Percentiles rank a stretch among this genome's conserved stretches.
Conservation (phyloP, 2,888 invertebrate genomes). For the Aproaerema taeniolella region DNA sequence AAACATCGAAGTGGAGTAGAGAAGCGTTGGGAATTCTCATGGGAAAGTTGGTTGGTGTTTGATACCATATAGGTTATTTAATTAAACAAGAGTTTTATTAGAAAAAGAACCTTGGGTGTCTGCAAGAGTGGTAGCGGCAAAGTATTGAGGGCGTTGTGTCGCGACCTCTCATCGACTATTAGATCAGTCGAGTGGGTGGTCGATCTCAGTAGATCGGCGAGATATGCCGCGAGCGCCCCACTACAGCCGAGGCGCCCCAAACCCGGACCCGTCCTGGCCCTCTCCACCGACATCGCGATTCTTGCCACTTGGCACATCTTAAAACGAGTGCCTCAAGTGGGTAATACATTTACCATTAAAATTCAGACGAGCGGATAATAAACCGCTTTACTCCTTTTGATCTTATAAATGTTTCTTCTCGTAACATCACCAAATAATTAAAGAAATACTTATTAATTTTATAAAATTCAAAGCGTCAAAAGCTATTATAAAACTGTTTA, state of each 20-base stretch:
- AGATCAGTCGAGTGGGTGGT: constrained; percentile 41
- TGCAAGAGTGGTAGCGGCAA: constrained; percentile 20
- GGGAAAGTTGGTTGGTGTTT: too few relatives aligned
- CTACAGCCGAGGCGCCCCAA: constrained; percentile 24
- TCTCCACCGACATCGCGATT: constrained; percentile 40
- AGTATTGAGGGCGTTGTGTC: constrained; percentile 37
- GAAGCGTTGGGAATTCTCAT: too few relatives aligned
- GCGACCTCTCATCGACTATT: constrained; percentile 36
- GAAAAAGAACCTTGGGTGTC: constrained; percentile 20
- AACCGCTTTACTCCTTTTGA: constrained; percentile 37
- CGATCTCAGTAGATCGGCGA: constrained; percentile 55
- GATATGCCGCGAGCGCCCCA: constrained; percentile 48
- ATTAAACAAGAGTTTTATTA: neutral
- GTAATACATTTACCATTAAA: constrained; percentile 44
- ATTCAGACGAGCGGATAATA: constrained; percentile 35
- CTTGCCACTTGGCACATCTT: constrained; percentile 50
- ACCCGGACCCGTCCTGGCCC: constrained; percentile 32
- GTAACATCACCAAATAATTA: too few relatives aligned
- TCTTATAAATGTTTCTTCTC: constrained; percentile 22
- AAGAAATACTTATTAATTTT: too few relatives aligned
- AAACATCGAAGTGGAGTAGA: too few relatives aligned
- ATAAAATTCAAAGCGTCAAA: too few relatives aligned
- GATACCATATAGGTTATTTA: too few relatives aligned
- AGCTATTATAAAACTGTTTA: too few relatives aligned
- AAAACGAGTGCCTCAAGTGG: constrained; percentile 42